phyloP scores from a whole-genome alignment of 1,140 invertebrate genomes.

The Temnothorax curvispinosus region DNA sequence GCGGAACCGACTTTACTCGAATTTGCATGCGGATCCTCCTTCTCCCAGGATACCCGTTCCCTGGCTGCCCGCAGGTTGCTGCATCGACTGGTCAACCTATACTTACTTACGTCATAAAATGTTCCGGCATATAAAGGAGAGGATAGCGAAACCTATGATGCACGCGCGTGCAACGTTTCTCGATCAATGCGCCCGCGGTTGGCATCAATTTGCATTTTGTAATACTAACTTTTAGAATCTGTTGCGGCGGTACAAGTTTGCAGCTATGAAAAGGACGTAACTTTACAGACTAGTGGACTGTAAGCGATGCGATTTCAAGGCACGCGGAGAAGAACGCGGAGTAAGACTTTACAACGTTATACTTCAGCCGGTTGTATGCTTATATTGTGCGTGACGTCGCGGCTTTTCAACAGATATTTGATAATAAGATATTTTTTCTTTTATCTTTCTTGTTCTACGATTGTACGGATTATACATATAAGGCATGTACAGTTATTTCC shows the following conservation, averaged over 20 bases:
- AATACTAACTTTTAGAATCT: constrained; percentile 47
- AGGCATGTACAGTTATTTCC: not conserved
- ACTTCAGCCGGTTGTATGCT: constrained; percentile 13
- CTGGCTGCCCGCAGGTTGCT: constrained; percentile 53
- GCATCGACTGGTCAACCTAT: constrained; percentile 59
- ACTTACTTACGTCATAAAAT: constrained; percentile 62
- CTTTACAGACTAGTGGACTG: constrained; percentile 27
- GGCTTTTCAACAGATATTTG: not conserved
- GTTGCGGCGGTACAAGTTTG: constrained; percentile 25
- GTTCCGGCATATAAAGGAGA: constrained; percentile 58
- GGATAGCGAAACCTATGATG: constrained; percentile 34
- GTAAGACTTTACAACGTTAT: constrained; percentile 40
- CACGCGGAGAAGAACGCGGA: not conserved
- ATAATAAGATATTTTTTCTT: not conserved
- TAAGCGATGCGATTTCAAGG: constrained; percentile 15
- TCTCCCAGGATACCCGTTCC: constrained; percentile 54
- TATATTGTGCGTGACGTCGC: not conserved
- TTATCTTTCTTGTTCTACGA: not conserved
- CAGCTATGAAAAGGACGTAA: constrained; percentile 34
- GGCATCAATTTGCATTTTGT: constrained; percentile 57
- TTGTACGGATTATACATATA: not conserved
- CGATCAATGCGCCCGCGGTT: constrained; percentile 40
- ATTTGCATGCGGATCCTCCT: constrained; percentile 72
- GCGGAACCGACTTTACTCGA: constrained; percentile 58
- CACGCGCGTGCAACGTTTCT: constrained; percentile 4